phyloP scores from a whole-genome alignment of 2,113 vertebrate species.

The Pelecanus crispus region DNA sequence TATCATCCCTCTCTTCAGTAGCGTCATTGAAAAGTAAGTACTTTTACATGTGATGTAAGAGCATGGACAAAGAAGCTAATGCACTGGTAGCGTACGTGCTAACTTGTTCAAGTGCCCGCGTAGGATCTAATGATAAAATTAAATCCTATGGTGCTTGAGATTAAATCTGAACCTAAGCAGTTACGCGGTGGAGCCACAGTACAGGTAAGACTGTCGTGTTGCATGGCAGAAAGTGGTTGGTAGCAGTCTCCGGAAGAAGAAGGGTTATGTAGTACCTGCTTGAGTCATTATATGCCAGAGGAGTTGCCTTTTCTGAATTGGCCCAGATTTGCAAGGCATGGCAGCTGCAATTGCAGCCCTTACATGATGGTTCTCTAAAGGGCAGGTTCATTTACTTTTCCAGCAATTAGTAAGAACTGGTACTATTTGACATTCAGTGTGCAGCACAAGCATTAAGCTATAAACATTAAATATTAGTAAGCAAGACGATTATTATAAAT shows the following conservation, averaged over 20 bases:
- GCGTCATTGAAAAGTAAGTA: neutral
- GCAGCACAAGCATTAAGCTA: neutral
- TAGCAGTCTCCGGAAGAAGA: neutral
- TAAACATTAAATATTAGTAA: neutral
- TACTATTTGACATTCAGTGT: neutral
- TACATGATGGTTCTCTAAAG: neutral
- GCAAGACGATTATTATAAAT: neutral
- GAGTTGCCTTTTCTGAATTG: neutral
- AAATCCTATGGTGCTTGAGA: neutral
- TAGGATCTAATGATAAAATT: neutral
- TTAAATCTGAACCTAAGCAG: neutral
- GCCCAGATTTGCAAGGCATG: neutral
- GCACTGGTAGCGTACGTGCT: fast-evolving
- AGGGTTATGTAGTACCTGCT: neutral
- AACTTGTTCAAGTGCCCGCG: fast-evolving
- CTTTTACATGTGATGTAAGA: neutral
- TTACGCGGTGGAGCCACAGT: fast-evolving
- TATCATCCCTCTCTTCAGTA: neutral
- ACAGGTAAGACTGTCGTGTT: neutral
- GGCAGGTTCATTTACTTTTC: neutral
- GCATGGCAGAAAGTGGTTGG: neutral
- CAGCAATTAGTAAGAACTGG: neutral
- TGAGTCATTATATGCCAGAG: neutral
- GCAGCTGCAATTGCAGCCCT: neutral
- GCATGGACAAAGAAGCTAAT: neutral